A percentile compares a stretch with the other conserved stretches of the same genome.
These are phyloP conservation scores for Diadromus collaris DNA, from an alignment of 2,888 invertebrate genomes.

Conservation along the genomic window DNA sequence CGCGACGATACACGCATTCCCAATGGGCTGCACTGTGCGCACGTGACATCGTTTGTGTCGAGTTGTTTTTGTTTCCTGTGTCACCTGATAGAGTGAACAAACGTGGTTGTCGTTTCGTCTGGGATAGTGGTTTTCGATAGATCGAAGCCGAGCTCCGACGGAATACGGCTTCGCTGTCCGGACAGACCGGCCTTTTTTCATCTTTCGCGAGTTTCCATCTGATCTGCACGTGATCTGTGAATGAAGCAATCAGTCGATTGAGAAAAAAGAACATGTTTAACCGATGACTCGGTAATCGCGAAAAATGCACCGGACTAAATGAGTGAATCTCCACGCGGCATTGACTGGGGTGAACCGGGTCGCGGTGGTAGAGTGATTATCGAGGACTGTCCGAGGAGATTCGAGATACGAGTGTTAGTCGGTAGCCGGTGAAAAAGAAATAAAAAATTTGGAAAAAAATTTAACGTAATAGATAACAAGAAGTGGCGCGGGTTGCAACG, in stretches of 20 bases:
- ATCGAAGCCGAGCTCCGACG: neutral
- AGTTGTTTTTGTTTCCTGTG: neutral
- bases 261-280: neutral
- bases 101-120: neutral
- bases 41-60: constrained; percentile 3
- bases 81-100: neutral
- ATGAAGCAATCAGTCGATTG: neutral
- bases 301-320: constrained; percentile 46
- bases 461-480: constrained; percentile 25
- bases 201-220: neutral
- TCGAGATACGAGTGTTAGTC: neutral
- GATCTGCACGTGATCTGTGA: neutral
- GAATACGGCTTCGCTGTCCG: neutral
- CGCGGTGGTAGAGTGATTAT: neutral
- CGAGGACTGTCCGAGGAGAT: neutral
- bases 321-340: neutral
- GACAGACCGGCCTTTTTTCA: neutral
- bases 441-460: constrained; percentile 35
- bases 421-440: neutral
- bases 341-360: constrained; percentile 1
- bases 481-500: constrained; percentile 52
- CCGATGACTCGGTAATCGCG: neutral
- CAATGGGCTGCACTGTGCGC: neutral
- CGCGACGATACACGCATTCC: neutral
- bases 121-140: neutral